Percentiles rank a stretch among this genome's conserved stretches.
Conservation (phyloP, 2,113 vertebrate genomes). For the Ceratotherium simum region DNA sequence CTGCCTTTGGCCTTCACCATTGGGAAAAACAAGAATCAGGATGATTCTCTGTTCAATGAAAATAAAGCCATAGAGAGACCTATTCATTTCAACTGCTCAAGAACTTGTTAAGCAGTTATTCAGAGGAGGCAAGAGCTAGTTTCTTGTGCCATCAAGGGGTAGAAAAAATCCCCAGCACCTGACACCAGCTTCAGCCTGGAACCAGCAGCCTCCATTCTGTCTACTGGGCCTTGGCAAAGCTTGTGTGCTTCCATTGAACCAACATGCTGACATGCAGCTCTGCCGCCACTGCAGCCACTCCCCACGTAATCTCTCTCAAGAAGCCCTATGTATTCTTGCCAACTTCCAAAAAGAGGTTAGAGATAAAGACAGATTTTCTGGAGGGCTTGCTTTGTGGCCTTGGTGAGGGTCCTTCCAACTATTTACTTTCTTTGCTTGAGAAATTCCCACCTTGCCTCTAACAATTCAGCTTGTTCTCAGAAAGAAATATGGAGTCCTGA, state of each 20-base stretch:
- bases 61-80: background rate
- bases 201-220: background rate
- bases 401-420: background rate
- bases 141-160: background rate
- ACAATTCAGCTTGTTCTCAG: slow-evolving; percentile 30
- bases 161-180: background rate
- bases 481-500: background rate
- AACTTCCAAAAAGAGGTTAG: background rate
- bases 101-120: background rate
- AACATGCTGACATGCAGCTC: background rate
- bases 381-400: background rate
- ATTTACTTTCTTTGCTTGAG: slow-evolving; percentile 41
- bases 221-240: slow-evolving; percentile 19
- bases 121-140: background rate
- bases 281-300: background rate
- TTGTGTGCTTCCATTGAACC: background rate
- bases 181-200: background rate
- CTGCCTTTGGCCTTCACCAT: background rate
- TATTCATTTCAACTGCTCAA: background rate
- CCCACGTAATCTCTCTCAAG: slow-evolving; percentile 22
- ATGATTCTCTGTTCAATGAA: background rate
- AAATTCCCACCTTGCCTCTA: slow-evolving; percentile 33
- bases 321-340: background rate
- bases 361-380: slow-evolving; percentile 12
- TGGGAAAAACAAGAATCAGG: background rate